Percentiles rank a stretch among this genome's conserved stretches.
Evolutionary conservation across 2,888 invertebrate genomes (phyloP).

Genomic region (Hartigia nigra): DNA sequence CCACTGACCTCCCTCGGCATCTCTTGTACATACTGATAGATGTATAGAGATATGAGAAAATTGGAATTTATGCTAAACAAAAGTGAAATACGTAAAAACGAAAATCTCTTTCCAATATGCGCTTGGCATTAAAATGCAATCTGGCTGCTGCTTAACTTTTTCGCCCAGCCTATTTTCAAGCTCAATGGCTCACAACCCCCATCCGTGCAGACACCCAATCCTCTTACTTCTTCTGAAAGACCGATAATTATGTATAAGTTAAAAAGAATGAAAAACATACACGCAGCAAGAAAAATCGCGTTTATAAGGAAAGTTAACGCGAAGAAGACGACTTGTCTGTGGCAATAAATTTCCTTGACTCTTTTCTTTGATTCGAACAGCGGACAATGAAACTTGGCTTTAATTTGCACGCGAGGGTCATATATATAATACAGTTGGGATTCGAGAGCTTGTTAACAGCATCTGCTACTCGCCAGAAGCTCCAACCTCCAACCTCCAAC

Average conservation of each 20-base stretch:
- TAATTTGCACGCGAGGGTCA: not conserved
- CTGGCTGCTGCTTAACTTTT: conserved; percentile 13
- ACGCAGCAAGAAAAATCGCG: no score
- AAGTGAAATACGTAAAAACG: conserved; percentile 35
- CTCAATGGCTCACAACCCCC: not conserved
- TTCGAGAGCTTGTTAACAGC: not conserved
- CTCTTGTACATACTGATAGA: not conserved
- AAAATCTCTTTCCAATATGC: conserved; percentile 50
- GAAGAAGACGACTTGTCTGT: not conserved
- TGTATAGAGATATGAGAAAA: not conserved
- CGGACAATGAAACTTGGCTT: not conserved
- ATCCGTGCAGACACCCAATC: not conserved
- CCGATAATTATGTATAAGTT: no score
- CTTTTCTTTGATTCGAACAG: not conserved
- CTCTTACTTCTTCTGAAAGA: not conserved
- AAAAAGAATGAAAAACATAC: not conserved
- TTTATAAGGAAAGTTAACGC: not conserved
- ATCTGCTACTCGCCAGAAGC: not conserved
- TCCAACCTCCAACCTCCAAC: no score
- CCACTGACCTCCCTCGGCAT: not conserved
- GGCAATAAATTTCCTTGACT: not conserved
- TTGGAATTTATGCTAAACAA: conserved; percentile 18
- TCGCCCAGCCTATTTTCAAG: not conserved
- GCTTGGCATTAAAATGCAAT: conserved; percentile 40
- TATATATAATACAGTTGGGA: not conserved